Percentiles rank a stretch among this genome's conserved stretches.
phyloP scores from a whole-genome alignment of 2,113 vertebrate species.

The Ptilorrhoa leucosticta region DNA sequence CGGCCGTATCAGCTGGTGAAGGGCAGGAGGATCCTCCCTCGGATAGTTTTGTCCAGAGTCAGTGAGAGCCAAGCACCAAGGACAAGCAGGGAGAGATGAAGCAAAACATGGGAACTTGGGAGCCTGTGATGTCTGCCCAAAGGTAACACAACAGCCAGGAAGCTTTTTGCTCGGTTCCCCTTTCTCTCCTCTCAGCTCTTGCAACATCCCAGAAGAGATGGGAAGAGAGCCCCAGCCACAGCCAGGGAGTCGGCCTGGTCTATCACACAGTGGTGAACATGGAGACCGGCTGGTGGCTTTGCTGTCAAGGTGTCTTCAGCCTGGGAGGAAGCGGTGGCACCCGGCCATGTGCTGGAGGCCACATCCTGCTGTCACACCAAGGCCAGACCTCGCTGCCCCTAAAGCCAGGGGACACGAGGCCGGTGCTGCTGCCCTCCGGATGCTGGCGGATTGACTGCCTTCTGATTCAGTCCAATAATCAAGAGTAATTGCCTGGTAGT shows the following conservation, averaged over 20 bases:
- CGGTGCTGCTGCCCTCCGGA: not conserved
- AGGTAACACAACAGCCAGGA: accelerated
- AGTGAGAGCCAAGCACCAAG: not conserved
- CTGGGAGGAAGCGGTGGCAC: not conserved
- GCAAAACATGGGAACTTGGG: not conserved
- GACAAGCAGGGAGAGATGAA: conserved; percentile 5
- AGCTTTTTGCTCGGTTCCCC: not conserved
- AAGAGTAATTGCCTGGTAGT: not conserved
- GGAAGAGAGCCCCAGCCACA: not conserved
- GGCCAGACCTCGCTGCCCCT: not conserved
- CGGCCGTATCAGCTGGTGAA: not conserved
- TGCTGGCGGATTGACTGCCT: not conserved
- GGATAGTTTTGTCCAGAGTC: not conserved
- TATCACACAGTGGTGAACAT: accelerated
- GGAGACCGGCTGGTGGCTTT: not conserved
- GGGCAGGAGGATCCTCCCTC: conserved; percentile 32
- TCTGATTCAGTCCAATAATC: conserved; percentile 18
- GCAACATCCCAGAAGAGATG: not conserved
- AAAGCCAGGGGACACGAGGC: not conserved
- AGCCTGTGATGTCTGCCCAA: not conserved
- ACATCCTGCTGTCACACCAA: not conserved
- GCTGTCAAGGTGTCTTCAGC: not conserved
- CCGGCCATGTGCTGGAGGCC: not conserved
- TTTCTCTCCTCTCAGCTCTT: not conserved
- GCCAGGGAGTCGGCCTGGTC: not conserved